Percentiles rank a stretch among this genome's conserved stretches.
phyloP scores from a whole-genome alignment of 2,113 vertebrate genomes.

The Cranoglanis bouderius region DNA sequence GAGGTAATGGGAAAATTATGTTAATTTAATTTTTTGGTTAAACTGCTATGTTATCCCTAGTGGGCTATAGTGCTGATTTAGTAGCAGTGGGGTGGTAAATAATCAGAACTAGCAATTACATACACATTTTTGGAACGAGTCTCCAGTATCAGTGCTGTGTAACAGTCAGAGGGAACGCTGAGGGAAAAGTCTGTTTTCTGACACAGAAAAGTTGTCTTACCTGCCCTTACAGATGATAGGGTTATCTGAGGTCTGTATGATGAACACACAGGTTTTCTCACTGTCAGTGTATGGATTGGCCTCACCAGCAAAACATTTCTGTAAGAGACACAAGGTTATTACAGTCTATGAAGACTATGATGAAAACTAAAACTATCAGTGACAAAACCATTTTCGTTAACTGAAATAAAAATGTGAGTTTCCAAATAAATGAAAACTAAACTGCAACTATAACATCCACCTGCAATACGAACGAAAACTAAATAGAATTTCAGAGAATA shows the following conservation, averaged over 20 bases:
- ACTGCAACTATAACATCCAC: too few species aligned
- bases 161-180: background rate
- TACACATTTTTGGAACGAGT: background rate
- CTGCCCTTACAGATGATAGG: conserved; percentile 36
- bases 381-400: too few species aligned
- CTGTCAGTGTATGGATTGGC: conserved; percentile 27
- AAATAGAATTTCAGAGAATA: too few species aligned
- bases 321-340: background rate
- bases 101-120: too few species aligned
- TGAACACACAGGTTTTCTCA: conserved; percentile 41
- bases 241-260: conserved; percentile 40
- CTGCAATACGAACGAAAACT: too few species aligned
- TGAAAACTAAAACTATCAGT: too few species aligned
- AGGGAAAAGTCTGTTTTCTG: background rate
- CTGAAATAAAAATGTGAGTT: too few species aligned
- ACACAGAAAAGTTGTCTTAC: background rate
- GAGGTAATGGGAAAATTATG: background rate
- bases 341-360: too few species aligned
- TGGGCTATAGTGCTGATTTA: background rate
- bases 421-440: too few species aligned
- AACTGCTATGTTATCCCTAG: background rate
- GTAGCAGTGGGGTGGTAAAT: too few species aligned
- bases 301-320: conserved; percentile 25
- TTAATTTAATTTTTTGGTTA: background rate
- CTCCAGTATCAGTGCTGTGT: background rate